phyloP scores from a whole-genome alignment of 2,888 invertebrate species.

The Lordiphosa andalusiaca region DNA sequence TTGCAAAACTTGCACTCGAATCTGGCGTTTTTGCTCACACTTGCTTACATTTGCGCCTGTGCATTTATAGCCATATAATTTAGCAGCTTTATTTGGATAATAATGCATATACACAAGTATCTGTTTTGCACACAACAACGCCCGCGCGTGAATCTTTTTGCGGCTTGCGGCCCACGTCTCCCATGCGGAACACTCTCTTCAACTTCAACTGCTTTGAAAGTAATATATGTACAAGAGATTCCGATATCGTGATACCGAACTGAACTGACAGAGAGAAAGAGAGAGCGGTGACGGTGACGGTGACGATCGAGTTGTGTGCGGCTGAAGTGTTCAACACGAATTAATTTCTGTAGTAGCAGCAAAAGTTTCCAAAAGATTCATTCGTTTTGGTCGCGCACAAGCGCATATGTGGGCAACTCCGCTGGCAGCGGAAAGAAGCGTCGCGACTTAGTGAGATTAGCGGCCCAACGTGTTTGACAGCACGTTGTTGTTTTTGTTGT shows the following conservation, averaged over 20 bases:
- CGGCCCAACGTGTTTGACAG: conserved; percentile 70
- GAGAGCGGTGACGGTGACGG: conserved; percentile 19
- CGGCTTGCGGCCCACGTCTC: conserved; percentile 21
- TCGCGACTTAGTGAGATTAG: conserved; percentile 45
- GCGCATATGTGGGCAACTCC: conserved; percentile 63
- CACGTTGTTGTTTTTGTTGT: conserved; percentile 31
- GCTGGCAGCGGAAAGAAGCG: conserved; percentile 29
- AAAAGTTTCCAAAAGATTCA: conserved; percentile 66
- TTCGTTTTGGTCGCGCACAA: conserved; percentile 51
- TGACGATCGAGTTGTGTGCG: conserved; percentile 59
- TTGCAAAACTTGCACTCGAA: conserved; percentile 47
- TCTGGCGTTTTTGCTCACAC: conserved; percentile 37
- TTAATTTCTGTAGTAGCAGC: conserved; percentile 73
- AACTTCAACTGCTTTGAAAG: conserved; percentile 29
- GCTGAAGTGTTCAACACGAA: conserved; percentile 76
- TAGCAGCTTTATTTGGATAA: conserved; percentile 47
- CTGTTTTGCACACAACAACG: conserved; percentile 47
- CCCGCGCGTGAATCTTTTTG: conserved; percentile 41
- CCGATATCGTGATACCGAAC: conserved; percentile 3
- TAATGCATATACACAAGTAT: conserved; percentile 22
- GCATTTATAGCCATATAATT: conserved; percentile 33
- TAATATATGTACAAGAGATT: conserved; percentile 28
- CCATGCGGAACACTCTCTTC: conserved; percentile 9
- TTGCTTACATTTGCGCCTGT: conserved; percentile 29
- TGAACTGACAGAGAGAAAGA: conserved; percentile 15